Conservation (phyloP, 1,140 invertebrate species). For the Neodiprion lecontei region DNA sequence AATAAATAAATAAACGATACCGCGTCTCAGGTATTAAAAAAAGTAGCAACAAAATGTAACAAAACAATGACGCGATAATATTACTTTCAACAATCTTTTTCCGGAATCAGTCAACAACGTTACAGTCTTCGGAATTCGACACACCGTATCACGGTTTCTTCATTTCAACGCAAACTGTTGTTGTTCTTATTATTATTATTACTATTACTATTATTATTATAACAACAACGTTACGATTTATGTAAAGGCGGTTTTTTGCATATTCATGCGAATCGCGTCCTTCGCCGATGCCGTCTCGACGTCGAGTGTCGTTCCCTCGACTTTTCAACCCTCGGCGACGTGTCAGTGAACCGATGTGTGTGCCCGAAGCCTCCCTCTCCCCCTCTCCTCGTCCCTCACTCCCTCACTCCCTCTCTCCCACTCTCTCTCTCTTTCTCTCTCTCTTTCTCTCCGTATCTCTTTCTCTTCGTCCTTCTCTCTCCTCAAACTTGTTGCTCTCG, state of each 20-base stretch:
- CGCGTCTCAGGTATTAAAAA: no score
- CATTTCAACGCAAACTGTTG: background rate
- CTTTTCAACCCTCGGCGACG: constrained; percentile 30
- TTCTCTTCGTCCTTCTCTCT: background rate
- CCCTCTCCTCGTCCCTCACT: no score
- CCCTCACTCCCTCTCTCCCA: no score
- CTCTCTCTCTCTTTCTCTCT: constrained; percentile 31
- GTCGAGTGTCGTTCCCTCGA: constrained; percentile 47
- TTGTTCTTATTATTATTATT: background rate
- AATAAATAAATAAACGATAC: no score
- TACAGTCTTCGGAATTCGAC: constrained; percentile 1
- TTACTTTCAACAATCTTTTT: no score
- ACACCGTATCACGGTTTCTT: background rate
- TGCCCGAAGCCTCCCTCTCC: constrained; percentile 31
- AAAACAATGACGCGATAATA: no score
- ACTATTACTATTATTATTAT: constrained; percentile 15
- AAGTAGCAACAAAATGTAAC: no score
- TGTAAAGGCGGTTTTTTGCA: constrained; percentile 39
- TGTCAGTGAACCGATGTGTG: constrained; percentile 37
- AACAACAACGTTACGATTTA: background rate
- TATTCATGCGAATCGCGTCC: constrained; percentile 55
- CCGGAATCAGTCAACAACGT: background rate
- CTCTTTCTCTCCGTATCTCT: no score
- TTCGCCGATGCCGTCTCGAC: constrained; percentile 58
- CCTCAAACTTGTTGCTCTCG: constrained; percentile 53